phyloP scores from a whole-genome alignment of 2,888 invertebrate genomes.

The Mythimna lalbum region DNA sequence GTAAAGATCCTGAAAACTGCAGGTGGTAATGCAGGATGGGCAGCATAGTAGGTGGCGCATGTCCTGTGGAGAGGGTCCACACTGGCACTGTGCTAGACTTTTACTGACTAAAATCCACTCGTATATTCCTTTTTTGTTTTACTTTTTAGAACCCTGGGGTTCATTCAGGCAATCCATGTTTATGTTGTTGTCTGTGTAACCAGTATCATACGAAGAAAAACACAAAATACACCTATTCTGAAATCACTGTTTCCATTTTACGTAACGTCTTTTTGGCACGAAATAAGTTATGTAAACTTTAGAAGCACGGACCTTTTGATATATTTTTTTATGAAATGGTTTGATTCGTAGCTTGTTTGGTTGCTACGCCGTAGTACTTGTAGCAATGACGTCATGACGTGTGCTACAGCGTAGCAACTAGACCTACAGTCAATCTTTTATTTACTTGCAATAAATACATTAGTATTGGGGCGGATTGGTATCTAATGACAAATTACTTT shows the following conservation, averaged over 20 bases:
- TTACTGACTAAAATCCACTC: too few relatives aligned
- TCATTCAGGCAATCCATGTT: too few relatives aligned
- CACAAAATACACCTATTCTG: background rate
- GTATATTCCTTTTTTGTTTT: too few relatives aligned
- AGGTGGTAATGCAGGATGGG: too few relatives aligned
- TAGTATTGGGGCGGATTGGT: too few relatives aligned
- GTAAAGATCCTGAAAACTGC: too few relatives aligned
- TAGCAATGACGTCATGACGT: background rate
- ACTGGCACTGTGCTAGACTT: too few relatives aligned
- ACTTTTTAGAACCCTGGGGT: too few relatives aligned
- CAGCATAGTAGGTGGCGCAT: too few relatives aligned
- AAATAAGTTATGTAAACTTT: conserved; percentile 1
- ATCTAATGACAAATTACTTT: too few relatives aligned
- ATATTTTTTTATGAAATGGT: background rate
- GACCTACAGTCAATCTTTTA: background rate
- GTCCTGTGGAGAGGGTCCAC: too few relatives aligned
- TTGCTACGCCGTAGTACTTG: conserved; percentile 5
- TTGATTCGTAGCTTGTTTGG: background rate
- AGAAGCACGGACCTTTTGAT: background rate
- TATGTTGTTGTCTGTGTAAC: too few relatives aligned
- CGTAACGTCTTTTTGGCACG: background rate
- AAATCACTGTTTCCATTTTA: background rate
- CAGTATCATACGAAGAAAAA: background rate
- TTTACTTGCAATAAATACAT: background rate
- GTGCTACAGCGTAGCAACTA: conserved; percentile 21